Evolutionary conservation across 2,888 invertebrate species (phyloP), one percentile per base, ranked within the genome.

Genomic region (Dichetophora obliterata): DNA sequence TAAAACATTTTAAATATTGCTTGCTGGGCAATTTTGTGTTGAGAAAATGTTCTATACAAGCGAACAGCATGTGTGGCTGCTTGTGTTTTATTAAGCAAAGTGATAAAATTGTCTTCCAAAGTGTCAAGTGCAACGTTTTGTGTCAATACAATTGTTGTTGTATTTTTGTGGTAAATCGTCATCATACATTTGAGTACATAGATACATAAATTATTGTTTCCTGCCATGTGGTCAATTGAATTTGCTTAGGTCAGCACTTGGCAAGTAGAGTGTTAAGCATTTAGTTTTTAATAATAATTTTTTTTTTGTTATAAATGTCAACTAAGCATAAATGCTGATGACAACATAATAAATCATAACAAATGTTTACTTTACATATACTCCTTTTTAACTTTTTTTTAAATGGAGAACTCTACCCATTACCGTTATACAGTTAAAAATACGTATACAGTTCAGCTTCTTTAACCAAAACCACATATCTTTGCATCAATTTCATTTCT

Each of bases 201-300:
- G 3, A 37, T 57, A 9, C 34, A 65, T 65, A 11, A 65, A 37
- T 65, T 65, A 65, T 65, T 65, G 37, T 14, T 54, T 16, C 31
- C 50, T 69, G 52, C n/a, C 22, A 24, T 69, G 50, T 69, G 69
- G 69, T 69, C 69, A 69, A 69, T 69, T 69, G 52, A 69, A 22
- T 22, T 57, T 22, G 6, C 37, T 37, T 37, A 5, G 43, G 2
- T 65, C n/a, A 65, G n/a, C 14, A 63, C 8, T 6, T 63, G 14
- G 37, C 37, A 66, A 43, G 19, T 11, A 4, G 2, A 19, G 54
- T 9, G 11, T 19, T 54, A 54, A 19, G 11, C 6, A 54, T 22
- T 59, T 2, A 24, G 24, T 59, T 59, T 59, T 59, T 14, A 54
- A 22, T 54, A 24, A 59, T 24, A 6, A 24, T 59, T 59, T 27